Evolutionary conservation across 2,113 vertebrate genomes (phyloP).

Genomic region (Cepphus grylle): DNA sequence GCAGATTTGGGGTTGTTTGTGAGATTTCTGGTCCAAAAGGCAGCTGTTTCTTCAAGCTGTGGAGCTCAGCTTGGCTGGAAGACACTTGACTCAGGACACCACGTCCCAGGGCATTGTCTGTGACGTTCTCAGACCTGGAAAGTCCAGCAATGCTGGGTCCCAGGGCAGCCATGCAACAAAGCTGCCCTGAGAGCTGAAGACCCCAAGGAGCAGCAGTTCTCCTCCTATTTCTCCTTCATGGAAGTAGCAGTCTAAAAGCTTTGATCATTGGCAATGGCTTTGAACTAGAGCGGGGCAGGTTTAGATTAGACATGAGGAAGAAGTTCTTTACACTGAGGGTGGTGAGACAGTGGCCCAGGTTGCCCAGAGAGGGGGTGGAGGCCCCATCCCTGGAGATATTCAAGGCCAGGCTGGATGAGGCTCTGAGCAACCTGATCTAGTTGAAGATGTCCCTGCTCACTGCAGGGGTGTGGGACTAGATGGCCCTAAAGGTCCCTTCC

Average conservation of each 20-base stretch:
- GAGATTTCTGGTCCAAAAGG: background rate
- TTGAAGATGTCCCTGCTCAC: no score
- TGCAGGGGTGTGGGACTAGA: no score
- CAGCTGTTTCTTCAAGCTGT: background rate
- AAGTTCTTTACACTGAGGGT: no score
- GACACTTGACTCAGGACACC: background rate
- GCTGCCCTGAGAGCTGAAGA: background rate
- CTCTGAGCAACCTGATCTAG: no score
- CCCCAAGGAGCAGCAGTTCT: background rate
- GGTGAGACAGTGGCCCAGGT: no score
- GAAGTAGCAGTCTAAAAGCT: background rate
- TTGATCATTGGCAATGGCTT: background rate
- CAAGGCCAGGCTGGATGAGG: no score
- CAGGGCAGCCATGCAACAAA: background rate
- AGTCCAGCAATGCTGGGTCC: background rate
- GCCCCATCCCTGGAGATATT: no score
- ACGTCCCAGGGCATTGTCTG: background rate
- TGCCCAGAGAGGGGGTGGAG: no score
- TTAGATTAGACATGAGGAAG: no score
- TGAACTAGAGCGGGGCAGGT: no score
- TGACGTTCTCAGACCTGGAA: background rate
- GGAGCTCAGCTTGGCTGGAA: background rate
- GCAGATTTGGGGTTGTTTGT: background rate
- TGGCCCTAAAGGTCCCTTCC: no score
- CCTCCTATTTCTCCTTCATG: background rate